Evolutionary conservation across 2,888 invertebrate genomes (phyloP).

Genomic region (Temnothorax ravouxi): DNA sequence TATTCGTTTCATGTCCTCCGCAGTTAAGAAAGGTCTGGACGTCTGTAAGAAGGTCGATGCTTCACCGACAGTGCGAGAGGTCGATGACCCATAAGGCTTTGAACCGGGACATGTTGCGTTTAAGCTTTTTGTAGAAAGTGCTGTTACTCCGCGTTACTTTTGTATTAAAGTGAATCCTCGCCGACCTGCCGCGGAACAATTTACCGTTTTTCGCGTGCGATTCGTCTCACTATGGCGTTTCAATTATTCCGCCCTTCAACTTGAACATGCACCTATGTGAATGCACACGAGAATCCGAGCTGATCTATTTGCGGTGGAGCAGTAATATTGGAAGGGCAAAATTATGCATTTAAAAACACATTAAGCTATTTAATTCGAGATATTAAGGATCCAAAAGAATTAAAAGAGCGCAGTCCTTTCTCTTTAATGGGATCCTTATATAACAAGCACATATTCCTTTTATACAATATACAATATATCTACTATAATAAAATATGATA

Average conservation of each 20-base stretch:
- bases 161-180: conserved; percentile 58
- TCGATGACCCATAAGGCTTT: conserved; percentile 74
- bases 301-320: neutral
- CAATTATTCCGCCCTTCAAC: conserved; percentile 41
- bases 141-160: conserved; percentile 66
- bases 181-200: conserved; percentile 34
- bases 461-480: neutral
- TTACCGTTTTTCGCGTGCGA: conserved; percentile 39
- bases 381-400: neutral
- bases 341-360: conserved; percentile 6
- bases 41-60: conserved; percentile 75
- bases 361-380: neutral
- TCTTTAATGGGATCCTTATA: neutral
- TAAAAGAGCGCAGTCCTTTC: neutral
- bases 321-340: neutral
- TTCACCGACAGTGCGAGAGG: conserved; percentile 65
- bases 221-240: conserved; percentile 17
- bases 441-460: neutral
- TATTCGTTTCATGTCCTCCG: conserved; percentile 67
- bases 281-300: neutral
- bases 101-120: conserved; percentile 76
- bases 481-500: neutral
- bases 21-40: conserved; percentile 76
- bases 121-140: conserved; percentile 75
- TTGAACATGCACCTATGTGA: conserved; percentile 6